Conservation (phyloP, 1,140 invertebrate species). For the Mamestra configurata region DNA sequence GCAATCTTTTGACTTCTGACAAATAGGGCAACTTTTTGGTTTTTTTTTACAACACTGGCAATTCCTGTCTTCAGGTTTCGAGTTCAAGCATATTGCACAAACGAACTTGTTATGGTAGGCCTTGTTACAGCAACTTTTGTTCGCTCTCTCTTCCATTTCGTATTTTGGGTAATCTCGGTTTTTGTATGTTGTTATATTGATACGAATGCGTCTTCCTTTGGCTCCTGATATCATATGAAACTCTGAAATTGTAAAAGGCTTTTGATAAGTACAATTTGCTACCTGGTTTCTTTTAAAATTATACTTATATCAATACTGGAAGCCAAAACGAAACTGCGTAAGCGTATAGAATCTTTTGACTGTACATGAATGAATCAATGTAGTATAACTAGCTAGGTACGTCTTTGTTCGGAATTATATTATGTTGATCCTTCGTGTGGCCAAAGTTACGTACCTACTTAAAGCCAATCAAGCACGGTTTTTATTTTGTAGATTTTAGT, state of each 20-base stretch:
- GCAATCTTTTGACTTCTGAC: conserved; percentile 56
- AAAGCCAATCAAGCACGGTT: no score
- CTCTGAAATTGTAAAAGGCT: conserved; percentile 53
- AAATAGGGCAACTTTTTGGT: conserved; percentile 68
- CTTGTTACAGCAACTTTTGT: not conserved
- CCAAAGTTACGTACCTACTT: no score
- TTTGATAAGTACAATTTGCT: not conserved
- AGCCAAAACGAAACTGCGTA: no score
- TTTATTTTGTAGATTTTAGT: no score
- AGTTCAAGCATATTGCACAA: conserved; percentile 31
- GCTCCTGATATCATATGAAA: conserved; percentile 68
- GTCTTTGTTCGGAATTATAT: no score
- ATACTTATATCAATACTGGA: not conserved
- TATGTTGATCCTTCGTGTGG: no score
- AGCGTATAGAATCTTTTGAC: no score
- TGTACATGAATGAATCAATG: no score
- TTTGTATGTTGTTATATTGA: conserved; percentile 72
- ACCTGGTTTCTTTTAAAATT: not conserved
- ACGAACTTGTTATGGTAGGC: not conserved
- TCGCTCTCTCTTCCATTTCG: conserved; percentile 6
- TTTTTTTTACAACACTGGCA: conserved; percentile 51
- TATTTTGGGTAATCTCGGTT: not conserved
- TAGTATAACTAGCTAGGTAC: no score
- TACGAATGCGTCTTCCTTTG: conserved; percentile 62
- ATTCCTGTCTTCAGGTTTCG: not conserved